A percentile compares a stretch with the other conserved stretches of the same genome.
Conservation (phyloP, 2,113 vertebrate species). For the Lutjanus erythropterus region DNA sequence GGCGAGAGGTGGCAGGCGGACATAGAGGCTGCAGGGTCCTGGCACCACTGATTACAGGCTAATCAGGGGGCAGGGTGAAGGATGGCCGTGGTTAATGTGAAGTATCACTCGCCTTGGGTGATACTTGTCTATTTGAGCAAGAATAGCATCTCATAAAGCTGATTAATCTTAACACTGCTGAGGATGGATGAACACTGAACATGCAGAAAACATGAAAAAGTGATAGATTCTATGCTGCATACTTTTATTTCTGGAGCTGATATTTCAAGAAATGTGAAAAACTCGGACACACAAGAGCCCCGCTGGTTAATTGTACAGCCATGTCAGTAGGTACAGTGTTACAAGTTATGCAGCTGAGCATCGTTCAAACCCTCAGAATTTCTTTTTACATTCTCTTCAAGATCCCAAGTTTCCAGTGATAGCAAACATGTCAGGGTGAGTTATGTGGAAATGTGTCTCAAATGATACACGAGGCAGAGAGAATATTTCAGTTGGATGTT, state of each 20-base stretch:
- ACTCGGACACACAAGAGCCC: background rate
- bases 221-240: background rate
- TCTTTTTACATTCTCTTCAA: background rate
- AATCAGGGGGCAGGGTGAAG: slow-evolving; percentile 35
- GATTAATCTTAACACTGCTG: slow-evolving; percentile 1
- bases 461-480: background rate
- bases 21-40: slow-evolving; percentile 33
- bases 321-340: background rate
- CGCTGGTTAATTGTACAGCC: too few relatives aligned
- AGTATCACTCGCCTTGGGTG: slow-evolving; percentile 21
- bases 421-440: background rate
- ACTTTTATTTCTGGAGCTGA: background rate
- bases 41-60: slow-evolving; percentile 37
- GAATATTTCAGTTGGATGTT: background rate
- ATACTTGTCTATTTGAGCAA: slow-evolving; percentile 24
- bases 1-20: slow-evolving; percentile 16
- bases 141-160: slow-evolving; percentile 27
- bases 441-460: background rate
- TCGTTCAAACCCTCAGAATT: background rate
- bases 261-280: background rate
- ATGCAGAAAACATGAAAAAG: background rate
- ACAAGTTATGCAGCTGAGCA: background rate
- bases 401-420: background rate
- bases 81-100: slow-evolving; percentile 15
- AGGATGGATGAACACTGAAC: slow-evolving; percentile 3